phyloP scores from a whole-genome alignment of 1,140 invertebrate species.

The Watersipora subatra region DNA sequence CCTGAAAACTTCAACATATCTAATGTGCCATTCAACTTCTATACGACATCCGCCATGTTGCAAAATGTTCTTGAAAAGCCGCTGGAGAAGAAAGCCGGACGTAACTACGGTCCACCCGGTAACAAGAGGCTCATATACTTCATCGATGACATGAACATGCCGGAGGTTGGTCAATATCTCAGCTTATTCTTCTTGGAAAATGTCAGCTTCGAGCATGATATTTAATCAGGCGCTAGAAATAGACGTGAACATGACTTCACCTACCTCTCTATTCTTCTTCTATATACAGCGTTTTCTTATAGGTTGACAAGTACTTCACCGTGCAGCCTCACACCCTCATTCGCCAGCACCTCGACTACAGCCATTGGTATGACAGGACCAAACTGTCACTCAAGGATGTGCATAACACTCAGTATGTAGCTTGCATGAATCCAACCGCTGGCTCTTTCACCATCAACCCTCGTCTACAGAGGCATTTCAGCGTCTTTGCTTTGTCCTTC shows the following conservation, averaged over 20 bases:
- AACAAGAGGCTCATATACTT: constrained; percentile 89
- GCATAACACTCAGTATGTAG: constrained; percentile 88
- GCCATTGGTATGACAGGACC: constrained; percentile 78
- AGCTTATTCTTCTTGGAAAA: too few species aligned
- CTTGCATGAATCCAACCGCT: constrained; percentile 93
- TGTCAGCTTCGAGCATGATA: too few species aligned
- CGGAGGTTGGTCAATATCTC: too few species aligned
- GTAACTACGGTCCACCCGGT: constrained; percentile 86
- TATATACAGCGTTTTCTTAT: too few species aligned
- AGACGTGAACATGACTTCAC: too few species aligned
- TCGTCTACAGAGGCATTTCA: constrained; percentile 72
- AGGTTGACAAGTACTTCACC: constrained; percentile 81
- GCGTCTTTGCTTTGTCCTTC: constrained; percentile 84
- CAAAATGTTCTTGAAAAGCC: constrained; percentile 87
- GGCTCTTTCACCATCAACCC: constrained; percentile 93
- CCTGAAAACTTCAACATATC: constrained; percentile 74
- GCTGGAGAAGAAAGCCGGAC: constrained; percentile 89
- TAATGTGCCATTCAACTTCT: constrained; percentile 91
- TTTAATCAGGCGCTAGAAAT: too few species aligned
- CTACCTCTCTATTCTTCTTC: too few species aligned
- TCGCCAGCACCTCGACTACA: constrained; percentile 84
- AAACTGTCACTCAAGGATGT: constrained; percentile 87
- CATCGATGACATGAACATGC: constrained; percentile 96
- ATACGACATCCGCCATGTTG: constrained; percentile 88
- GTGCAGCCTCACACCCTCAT: constrained; percentile 91